A percentile compares a stretch with the other conserved stretches of the same genome.
phyloP scores from a whole-genome alignment of 2,797 vertebrate genomes.

The Oophaga sylvatica region DNA sequence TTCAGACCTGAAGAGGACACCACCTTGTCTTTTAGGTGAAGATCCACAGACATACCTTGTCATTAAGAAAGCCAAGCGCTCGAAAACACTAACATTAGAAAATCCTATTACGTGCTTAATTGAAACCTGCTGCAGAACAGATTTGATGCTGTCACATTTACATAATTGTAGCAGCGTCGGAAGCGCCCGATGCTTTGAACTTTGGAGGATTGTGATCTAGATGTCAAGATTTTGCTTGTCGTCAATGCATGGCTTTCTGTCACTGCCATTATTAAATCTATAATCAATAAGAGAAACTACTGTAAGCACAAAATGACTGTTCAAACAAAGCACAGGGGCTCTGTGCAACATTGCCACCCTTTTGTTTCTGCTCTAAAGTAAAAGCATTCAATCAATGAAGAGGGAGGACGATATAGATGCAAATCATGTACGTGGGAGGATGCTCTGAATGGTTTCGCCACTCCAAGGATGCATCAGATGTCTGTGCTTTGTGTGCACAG shows the following conservation, averaged over 20 bases:
- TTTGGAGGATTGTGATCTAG: not conserved
- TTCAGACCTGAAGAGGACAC: conserved; percentile 26
- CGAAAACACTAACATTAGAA: not conserved
- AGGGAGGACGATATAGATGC: too few species aligned
- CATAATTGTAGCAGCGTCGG: not conserved
- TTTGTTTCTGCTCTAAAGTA: too few species aligned
- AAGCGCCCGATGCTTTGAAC: not conserved
- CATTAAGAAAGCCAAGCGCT: not conserved
- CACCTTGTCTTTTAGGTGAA: conserved; percentile 15
- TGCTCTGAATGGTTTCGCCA: too few species aligned
- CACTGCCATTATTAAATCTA: not conserved
- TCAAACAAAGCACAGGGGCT: too few species aligned
- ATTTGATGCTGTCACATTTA: not conserved
- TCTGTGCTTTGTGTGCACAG: too few species aligned
- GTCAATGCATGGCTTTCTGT: too few species aligned
- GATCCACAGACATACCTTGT: conserved; percentile 13
- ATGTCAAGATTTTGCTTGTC: not conserved
- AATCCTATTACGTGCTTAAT: conserved; percentile 21
- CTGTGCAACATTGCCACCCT: too few species aligned
- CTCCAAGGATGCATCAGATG: too few species aligned
- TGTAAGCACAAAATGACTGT: too few species aligned
- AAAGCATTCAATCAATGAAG: too few species aligned
- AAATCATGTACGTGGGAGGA: too few species aligned
- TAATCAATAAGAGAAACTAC: not conserved
- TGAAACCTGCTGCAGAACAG: conserved; percentile 18